These are phyloP conservation scores for Urocynchramus pylzowi DNA, from an alignment of 2,113 vertebrate genomes.

Conservation along the genomic window DNA sequence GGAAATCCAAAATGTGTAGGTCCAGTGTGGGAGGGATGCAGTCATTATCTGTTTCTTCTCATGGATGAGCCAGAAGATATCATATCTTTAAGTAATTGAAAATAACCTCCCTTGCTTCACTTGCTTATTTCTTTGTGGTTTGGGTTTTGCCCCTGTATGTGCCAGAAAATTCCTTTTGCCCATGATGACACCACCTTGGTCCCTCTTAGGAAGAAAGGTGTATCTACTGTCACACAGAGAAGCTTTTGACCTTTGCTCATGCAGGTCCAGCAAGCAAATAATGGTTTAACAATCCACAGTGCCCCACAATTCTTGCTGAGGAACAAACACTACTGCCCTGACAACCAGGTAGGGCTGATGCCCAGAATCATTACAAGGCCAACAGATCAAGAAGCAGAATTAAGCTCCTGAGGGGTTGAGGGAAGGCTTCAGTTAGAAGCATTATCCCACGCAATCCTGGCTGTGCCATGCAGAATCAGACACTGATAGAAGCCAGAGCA, in stretches of 20 bases:
- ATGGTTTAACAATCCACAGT: background rate
- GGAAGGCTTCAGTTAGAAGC: background rate
- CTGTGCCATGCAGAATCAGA: background rate
- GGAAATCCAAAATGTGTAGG: background rate
- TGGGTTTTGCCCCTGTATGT: fast-evolving
- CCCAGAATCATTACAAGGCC: background rate
- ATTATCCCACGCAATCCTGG: background rate
- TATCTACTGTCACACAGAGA: background rate
- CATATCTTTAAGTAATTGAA: background rate
- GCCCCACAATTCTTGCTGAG: background rate
- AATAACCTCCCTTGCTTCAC: background rate
- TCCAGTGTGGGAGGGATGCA: background rate
- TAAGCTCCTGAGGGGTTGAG: background rate
- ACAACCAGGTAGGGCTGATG: background rate
- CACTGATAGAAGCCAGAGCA: background rate
- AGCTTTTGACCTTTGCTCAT: background rate
- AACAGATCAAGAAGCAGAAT: background rate
- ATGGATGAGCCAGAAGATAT: background rate
- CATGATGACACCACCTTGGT: background rate
- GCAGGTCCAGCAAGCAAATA: background rate
- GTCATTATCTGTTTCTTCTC: background rate
- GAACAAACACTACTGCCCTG: background rate
- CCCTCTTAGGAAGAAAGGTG: background rate
- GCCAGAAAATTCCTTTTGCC: background rate
- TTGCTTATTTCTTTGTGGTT: background rate